Percentiles rank a stretch among this genome's conserved stretches.
These are phyloP conservation scores for Cyanistes caeruleus DNA, from an alignment of 2,113 vertebrate genomes.

Conservation along the genomic window DNA sequence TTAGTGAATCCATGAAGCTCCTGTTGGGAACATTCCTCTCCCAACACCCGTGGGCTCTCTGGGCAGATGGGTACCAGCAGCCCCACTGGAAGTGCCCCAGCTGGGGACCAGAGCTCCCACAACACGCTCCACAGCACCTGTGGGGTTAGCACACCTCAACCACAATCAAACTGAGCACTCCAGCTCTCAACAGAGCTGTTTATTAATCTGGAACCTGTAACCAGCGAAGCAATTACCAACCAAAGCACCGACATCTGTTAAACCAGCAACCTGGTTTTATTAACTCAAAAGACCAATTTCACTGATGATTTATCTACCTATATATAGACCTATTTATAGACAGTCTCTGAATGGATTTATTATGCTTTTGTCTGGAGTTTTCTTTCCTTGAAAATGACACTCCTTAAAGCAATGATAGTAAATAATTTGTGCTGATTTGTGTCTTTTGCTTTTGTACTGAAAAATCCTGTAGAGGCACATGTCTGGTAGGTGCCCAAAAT, in stretches of 20 bases:
- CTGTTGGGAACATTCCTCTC: not conserved
- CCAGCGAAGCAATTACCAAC: not conserved
- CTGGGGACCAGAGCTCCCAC: not conserved
- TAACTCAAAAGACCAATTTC: not conserved
- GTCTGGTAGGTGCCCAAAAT: not conserved
- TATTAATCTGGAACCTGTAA: not conserved
- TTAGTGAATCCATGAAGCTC: not conserved
- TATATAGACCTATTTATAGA: not conserved
- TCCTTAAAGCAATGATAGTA: not conserved
- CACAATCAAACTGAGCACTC: not conserved
- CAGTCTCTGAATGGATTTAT: not conserved
- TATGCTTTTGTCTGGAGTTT: not conserved
- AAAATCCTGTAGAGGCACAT: not conserved
- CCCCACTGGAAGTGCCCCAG: not conserved
- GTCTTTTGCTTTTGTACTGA: not conserved
- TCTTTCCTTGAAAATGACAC: not conserved
- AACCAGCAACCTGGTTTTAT: not conserved
- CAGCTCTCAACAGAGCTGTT: not conserved
- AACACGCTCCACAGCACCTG: not conserved
- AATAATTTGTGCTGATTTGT: not conserved
- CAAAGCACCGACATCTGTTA: not conserved
- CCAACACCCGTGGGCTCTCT: not conserved
- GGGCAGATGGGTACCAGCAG: not conserved
- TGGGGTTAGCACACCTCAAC: accelerated
- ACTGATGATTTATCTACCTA: not conserved